Conservation (phyloP, 2,113 vertebrate species). For the Thunnus thynnus region DNA sequence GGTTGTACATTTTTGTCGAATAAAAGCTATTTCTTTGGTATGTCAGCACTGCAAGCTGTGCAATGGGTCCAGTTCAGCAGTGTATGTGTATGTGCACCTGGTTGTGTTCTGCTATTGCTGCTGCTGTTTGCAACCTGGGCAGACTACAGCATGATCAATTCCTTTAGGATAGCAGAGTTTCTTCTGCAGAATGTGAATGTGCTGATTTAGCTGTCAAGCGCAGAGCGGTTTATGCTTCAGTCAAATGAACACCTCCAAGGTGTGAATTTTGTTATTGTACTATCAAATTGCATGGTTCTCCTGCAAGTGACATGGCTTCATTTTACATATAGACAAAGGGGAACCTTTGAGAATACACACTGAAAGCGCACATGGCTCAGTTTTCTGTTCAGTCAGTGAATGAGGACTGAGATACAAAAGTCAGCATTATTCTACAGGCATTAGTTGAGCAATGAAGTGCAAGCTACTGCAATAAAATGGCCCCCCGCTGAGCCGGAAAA, state of each 20-base stretch:
- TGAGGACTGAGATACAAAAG: slow-evolving; percentile 1
- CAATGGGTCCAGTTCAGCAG: not conserved
- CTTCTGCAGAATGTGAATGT: slow-evolving; percentile 37
- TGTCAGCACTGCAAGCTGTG: slow-evolving; percentile 55
- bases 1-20: slow-evolving; percentile 22
- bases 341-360: not conserved
- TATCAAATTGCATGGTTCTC: not conserved
- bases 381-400: not conserved
- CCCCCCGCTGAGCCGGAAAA: slow-evolving; percentile 41
- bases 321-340: not conserved
- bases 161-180: slow-evolving; percentile 21
- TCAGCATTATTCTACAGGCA: slow-evolving; percentile 35
- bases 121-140: slow-evolving; percentile 14
- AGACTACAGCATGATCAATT: slow-evolving; percentile 13
- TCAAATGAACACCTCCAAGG: not conserved
- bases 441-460: slow-evolving; percentile 43
- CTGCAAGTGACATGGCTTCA: not conserved
- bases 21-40: slow-evolving; percentile 21
- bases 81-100: slow-evolving; percentile 23
- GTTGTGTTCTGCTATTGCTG: not conserved
- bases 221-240: not conserved
- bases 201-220: slow-evolving; percentile 43
- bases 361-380: not conserved
- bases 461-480: slow-evolving; percentile 53
- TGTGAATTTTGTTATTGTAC: not conserved